Evolutionary conservation across 1,140 invertebrate species (phyloP).

Genomic region (Penaeus vannamei): DNA sequence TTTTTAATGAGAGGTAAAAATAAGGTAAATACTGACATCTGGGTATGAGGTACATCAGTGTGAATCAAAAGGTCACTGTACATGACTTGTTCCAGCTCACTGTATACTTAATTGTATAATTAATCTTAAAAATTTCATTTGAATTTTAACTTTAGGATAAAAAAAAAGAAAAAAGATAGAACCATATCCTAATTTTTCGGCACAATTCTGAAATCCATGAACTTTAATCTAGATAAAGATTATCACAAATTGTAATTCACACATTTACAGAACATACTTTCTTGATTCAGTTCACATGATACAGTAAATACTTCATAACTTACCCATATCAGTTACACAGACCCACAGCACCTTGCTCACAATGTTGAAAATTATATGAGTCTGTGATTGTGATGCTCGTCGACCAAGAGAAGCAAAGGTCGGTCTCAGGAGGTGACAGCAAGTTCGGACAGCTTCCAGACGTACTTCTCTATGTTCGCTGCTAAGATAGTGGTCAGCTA

Average conservation of each 20-base stretch:
- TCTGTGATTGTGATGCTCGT: slow-evolving; percentile 44
- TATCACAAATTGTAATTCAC: too few species aligned
- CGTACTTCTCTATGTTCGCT: slow-evolving; percentile 93
- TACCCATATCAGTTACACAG: slow-evolving; percentile 92
- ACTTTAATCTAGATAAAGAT: too few species aligned
- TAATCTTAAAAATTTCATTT: too few species aligned
- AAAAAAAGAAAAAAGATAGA: too few species aligned
- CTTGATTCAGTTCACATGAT: background rate
- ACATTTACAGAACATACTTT: too few species aligned
- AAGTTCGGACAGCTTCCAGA: slow-evolving; percentile 94
- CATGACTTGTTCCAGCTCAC: too few species aligned
- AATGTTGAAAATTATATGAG: slow-evolving; percentile 84
- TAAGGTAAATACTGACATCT: background rate
- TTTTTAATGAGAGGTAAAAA: slow-evolving; percentile 37
- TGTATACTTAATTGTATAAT: too few species aligned
- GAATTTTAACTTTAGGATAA: too few species aligned
- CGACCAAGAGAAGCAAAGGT: slow-evolving; percentile 51
- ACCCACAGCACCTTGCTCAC: slow-evolving; percentile 91
- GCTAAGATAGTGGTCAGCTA: slow-evolving; percentile 93
- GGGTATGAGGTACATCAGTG: background rate
- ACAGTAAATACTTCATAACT: slow-evolving; percentile 29
- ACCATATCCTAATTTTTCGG: too few species aligned
- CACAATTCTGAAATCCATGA: too few species aligned
- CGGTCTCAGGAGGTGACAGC: slow-evolving; percentile 83
- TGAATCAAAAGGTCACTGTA: too few species aligned